A percentile compares a stretch with the other conserved stretches of the same genome.
phyloP scores from a whole-genome alignment of 2,888 invertebrate genomes.

The Geophilus truncorum region DNA sequence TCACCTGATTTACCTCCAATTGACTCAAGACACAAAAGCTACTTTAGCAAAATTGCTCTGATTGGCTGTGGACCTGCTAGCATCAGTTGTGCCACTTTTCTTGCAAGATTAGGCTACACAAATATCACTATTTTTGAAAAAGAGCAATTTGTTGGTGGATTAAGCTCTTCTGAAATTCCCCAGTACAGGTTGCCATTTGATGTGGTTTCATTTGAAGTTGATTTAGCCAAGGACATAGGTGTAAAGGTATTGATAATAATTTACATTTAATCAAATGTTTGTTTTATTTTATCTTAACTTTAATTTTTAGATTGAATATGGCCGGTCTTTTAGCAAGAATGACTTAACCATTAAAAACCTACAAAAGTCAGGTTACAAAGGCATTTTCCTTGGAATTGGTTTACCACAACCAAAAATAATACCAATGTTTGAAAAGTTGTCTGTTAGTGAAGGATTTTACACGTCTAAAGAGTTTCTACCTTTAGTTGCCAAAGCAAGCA shows the following conservation, averaged over 20 bases:
- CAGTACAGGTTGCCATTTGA: constrained; percentile 91
- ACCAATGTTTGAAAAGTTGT: constrained; percentile 69
- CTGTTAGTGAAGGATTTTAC: constrained; percentile 77
- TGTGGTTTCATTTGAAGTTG: constrained; percentile 88
- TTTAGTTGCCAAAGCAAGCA: constrained; percentile 78
- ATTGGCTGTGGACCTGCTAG: constrained; percentile 96
- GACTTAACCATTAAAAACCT: constrained; percentile 70
- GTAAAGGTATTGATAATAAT: constrained; percentile 61
- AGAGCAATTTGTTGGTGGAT: constrained; percentile 76
- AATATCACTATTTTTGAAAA: constrained; percentile 91
- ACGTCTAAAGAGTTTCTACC: constrained; percentile 94
- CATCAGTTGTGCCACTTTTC: constrained; percentile 91
- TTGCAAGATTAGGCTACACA: constrained; percentile 87
- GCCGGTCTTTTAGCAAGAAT: constrained; percentile 62
- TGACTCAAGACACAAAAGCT: constrained; percentile 47
- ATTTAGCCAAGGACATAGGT: constrained; percentile 84
- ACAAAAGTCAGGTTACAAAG: constrained; percentile 63
- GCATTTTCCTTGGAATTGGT: constrained; percentile 62
- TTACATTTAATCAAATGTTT: not conserved
- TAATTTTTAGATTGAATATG: constrained; percentile 54
- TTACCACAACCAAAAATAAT: constrained; percentile 81
- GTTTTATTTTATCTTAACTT: constrained; percentile 27
- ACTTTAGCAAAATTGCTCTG: constrained; percentile 68
- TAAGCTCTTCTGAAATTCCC: constrained; percentile 88
- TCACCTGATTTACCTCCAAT: constrained; percentile 60